Base-by-base conservation (phyloP, 2,113 vertebrate species). In the Menura novaehollandiae region DNA sequence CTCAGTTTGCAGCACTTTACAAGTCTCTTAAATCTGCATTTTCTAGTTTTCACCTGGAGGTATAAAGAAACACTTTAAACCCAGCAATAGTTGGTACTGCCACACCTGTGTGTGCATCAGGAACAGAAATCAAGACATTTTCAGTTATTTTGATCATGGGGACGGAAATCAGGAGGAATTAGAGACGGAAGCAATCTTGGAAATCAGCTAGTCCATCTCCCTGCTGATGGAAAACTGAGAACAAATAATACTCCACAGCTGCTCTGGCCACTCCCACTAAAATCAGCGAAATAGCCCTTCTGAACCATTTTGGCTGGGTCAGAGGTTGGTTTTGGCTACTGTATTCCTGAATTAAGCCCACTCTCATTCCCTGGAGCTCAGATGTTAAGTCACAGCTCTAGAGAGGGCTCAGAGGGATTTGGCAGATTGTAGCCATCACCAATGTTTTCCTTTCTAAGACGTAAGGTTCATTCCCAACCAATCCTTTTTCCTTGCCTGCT, bases 21-120 rank as follows among this genome's bases (percentile, higher is more conserved):
- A 91, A 88, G 64, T 53, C 85, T 86, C 37, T 91, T 28, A 84
- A 92, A 84, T 88, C 69, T 91, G 74, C 10, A 33, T 96, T 95
- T 89, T 91, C 37, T 93, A n/a, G 46, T 66, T 96, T 93, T 88
- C 58, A 95, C 80, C 83, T 91, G 87, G 88, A 96, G 91, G 83
- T 93, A 95, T 94, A 85, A 93, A 97, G 63, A 67, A 88, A 84
- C 44, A 59, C 82, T 79, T 85, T 16, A 80, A 83, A 76, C 19
- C 14, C 82, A 94, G 77, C 85, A 67, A 60, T 0, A 83, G 78
- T 91, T 82, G 76, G 37, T 55, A 63, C 67, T 93, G 93, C 62
- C 78, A 85, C 76, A 94, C 71, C 83, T 69, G 58, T 19, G 27
- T 13, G 58, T 58, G 59, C 55, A 43, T 13, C 58, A 76, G 76